Evolutionary conservation across 1,140 invertebrate genomes (phyloP).

Genomic region (Yoshiicerus persimilis): DNA sequence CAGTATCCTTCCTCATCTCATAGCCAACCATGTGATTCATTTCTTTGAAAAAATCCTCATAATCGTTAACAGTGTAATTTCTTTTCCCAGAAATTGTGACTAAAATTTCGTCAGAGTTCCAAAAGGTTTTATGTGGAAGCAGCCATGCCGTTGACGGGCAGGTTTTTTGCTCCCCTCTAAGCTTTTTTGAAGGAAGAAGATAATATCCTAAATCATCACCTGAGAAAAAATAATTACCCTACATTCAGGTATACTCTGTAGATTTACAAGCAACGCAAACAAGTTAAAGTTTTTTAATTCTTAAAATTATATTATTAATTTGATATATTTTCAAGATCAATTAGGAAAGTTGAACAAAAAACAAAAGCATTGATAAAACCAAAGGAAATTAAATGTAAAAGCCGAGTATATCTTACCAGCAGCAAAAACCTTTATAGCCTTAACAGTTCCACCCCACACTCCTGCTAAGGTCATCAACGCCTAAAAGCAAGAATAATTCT

Average conservation of each 20-base stretch:
- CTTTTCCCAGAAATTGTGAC: constrained; percentile 69
- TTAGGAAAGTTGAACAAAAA: too few species aligned
- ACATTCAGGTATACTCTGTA: too few species aligned
- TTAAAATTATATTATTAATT: not conserved
- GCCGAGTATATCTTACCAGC: too few species aligned
- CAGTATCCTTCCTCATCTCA: constrained; percentile 85
- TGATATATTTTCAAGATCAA: too few species aligned
- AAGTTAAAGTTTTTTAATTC: too few species aligned
- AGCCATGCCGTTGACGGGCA: constrained; percentile 92
- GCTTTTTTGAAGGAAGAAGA: constrained; percentile 72
- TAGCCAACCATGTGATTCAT: constrained; percentile 80
- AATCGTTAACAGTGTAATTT: constrained; percentile 84
- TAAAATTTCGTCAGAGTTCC: constrained; percentile 79
- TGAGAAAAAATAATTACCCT: too few species aligned
- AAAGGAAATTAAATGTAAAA: not conserved
- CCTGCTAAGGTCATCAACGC: constrained; percentile 80
- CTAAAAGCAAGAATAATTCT: constrained; percentile 21
- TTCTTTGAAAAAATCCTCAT: constrained; percentile 82
- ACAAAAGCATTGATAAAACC: too few species aligned
- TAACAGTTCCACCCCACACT: constrained; percentile 93
- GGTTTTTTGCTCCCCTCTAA: constrained; percentile 85
- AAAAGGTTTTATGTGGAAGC: constrained; percentile 82
- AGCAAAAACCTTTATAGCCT: constrained; percentile 89
- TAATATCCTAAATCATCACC: constrained; percentile 90
- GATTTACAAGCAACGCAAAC: too few species aligned